These are phyloP conservation scores for Micromys minutus DNA, from an alignment of 2,113 vertebrate species.

Conservation along the genomic window DNA sequence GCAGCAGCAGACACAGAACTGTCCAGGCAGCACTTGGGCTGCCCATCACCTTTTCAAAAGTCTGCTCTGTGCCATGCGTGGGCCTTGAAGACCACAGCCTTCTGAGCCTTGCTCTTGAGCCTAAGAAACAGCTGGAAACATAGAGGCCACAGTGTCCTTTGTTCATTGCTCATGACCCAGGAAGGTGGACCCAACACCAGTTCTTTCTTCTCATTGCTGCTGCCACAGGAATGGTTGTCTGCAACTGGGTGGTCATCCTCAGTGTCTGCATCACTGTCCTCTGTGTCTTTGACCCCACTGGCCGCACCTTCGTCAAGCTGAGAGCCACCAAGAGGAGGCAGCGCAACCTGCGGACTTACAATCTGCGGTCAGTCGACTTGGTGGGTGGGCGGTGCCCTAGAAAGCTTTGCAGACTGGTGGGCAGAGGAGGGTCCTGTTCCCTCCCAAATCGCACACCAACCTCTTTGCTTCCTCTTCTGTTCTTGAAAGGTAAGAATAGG, in stretches of 20 bases:
- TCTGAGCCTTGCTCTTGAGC: not conserved
- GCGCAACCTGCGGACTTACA: conserved; percentile 96
- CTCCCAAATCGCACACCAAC: not conserved
- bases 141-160: not conserved
- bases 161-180: not conserved
- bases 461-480: not conserved
- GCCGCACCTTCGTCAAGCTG: conserved; percentile 97
- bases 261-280: conserved; percentile 97
- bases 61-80: not conserved
- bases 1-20: not conserved
- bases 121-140: not conserved
- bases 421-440: not conserved
- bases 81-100: not conserved
- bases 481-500: not conserved
- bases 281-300: conserved; percentile 98
- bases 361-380: conserved; percentile 88
- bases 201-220: not conserved
- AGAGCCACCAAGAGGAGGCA: conserved; percentile 96
- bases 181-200: not conserved
- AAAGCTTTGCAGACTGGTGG: not conserved
- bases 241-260: conserved; percentile 99
- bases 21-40: not conserved
- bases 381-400: rapidly evolving
- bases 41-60: not conserved
- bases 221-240: conserved; percentile 94